Conservation (phyloP, 2,113 vertebrate species). For the Pluvianellus socialis region DNA sequence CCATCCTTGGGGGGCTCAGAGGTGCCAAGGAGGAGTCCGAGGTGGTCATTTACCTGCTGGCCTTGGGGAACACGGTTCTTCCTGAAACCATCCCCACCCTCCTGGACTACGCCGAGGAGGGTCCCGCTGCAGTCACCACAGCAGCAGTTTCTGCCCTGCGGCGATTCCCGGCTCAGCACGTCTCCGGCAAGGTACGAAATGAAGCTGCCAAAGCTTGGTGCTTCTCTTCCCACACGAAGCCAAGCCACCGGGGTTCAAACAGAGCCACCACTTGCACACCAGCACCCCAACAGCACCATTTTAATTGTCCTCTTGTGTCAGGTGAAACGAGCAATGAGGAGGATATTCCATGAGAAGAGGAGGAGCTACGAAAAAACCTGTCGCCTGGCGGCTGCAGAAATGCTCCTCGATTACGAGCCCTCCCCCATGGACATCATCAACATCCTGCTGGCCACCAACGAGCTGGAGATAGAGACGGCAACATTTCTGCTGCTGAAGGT, state of each 20-base stretch:
- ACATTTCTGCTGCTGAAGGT: conserved; percentile 58
- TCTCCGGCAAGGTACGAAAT: conserved; percentile 49
- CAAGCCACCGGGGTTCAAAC: background rate
- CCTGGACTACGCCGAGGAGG: conserved; percentile 35
- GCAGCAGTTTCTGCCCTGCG: conserved; percentile 39
- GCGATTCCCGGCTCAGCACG: background rate
- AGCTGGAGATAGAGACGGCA: conserved; percentile 43
- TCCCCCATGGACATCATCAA: conserved; percentile 59
- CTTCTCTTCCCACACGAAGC: background rate
- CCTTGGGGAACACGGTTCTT: conserved; percentile 53
- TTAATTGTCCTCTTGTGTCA: background rate
- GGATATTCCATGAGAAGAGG: conserved; percentile 62
- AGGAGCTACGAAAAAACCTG: conserved; percentile 15
- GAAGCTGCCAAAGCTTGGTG: fast-evolving
- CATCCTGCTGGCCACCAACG: conserved; percentile 24
- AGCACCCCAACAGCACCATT: background rate
- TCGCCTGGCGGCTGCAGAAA: conserved; percentile 60
- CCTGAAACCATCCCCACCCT: conserved; percentile 54
- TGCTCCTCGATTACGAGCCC: conserved; percentile 52
- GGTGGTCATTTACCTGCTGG: conserved; percentile 39
- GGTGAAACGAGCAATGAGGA: conserved; percentile 65
- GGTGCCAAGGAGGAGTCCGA: background rate
- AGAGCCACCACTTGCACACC: too few species aligned
- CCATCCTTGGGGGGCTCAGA: conserved; percentile 35
- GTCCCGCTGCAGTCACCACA: background rate